Percentiles rank a stretch among this genome's conserved stretches.
These are phyloP conservation scores for Perognathus longimembris DNA, from an alignment of 2,113 vertebrate species.

Conservation along the genomic window DNA sequence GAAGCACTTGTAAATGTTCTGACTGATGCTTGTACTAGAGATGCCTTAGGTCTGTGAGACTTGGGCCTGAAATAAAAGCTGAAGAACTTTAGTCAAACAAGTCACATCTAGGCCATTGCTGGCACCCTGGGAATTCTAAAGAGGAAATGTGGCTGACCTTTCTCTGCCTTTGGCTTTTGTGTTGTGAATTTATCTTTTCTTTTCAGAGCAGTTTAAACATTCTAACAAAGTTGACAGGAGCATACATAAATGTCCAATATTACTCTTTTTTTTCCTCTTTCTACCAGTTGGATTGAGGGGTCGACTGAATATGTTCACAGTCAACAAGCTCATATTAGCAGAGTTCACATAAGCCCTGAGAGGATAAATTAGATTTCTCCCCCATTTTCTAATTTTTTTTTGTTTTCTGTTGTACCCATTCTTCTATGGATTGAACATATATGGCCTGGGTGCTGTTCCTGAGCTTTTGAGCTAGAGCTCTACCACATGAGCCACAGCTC, in stretches of 20 bases:
- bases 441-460: too few species aligned
- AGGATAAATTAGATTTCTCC: neutral
- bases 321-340: neutral
- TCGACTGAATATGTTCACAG: too few species aligned
- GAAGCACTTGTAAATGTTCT: neutral
- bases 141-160: neutral
- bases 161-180: neutral
- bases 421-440: too few species aligned
- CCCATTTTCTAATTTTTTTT: neutral
- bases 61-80: neutral
- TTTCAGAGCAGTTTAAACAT: neutral
- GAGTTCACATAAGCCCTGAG: neutral
- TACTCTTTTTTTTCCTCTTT: neutral
- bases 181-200: neutral
- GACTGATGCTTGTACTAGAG: fast-evolving
- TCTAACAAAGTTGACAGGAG: neutral
- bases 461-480: too few species aligned
- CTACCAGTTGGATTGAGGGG: neutral
- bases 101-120: too few species aligned
- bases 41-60: neutral
- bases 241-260: neutral
- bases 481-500: too few species aligned
- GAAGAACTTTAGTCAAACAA: neutral
- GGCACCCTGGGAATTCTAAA: neutral
- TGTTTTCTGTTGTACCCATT: too few species aligned